Evolutionary conservation across 2,888 invertebrate species (phyloP).

Genomic region (Cosmia pyralina): DNA sequence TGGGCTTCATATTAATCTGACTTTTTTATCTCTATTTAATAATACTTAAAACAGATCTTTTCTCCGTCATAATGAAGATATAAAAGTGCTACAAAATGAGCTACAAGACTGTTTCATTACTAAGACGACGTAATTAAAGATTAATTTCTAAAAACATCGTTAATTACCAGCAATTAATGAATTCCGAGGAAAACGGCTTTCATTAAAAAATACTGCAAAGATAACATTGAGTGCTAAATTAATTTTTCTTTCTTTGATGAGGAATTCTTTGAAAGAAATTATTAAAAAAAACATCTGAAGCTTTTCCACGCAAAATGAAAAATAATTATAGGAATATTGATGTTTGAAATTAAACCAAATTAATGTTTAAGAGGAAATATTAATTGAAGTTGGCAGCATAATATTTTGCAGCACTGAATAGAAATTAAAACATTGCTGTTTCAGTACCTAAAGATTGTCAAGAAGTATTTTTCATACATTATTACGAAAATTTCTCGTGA

Average conservation of each 20-base stretch:
- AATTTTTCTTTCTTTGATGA: slow-evolving; percentile 29
- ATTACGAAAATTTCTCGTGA: not conserved
- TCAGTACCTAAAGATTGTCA: not conserved
- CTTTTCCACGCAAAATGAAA: slow-evolving; percentile 5
- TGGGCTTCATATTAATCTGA: too few species aligned
- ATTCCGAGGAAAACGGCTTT: slow-evolving; percentile 24
- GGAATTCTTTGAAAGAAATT: slow-evolving; percentile 21
- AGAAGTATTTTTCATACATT: not conserved
- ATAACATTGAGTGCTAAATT: slow-evolving; percentile 5
- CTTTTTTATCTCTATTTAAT: too few species aligned
- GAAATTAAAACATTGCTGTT: not conserved
- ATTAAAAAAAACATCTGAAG: not conserved
- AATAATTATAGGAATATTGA: not conserved
- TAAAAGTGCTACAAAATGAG: not conserved
- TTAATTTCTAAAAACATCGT: slow-evolving; percentile 12
- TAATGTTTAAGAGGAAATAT: not conserved
- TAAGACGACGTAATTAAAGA: slow-evolving; percentile 30
- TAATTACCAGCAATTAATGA: slow-evolving; percentile 32
- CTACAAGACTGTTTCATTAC: not conserved
- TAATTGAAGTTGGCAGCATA: not conserved
- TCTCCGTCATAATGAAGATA: too few species aligned
- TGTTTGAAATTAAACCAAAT: slow-evolving; percentile 3
- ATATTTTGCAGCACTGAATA: not conserved
- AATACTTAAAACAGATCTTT: too few species aligned
- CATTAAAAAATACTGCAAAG: slow-evolving; percentile 22